A percentile compares a stretch with the other conserved stretches of the same genome.
These are phyloP conservation scores for Theretra japonica DNA, from an alignment of 2,888 invertebrate species.

Conservation along the genomic window DNA sequence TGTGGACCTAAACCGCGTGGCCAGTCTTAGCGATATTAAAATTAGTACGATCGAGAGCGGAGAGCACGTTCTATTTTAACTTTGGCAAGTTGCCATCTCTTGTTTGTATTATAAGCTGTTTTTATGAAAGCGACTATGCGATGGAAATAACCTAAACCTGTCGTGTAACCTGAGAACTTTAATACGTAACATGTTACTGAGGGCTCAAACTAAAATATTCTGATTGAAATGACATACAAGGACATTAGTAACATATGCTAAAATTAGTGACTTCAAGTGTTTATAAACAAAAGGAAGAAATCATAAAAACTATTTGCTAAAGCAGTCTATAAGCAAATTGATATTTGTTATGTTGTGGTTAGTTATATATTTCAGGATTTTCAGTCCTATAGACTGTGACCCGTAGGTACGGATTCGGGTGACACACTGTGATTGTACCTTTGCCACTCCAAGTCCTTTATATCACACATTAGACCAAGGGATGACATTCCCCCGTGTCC, in stretches of 20 bases:
- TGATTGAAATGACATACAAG: not conserved
- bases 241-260: not conserved
- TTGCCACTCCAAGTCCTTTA: slow-evolving; percentile 90
- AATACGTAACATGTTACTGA: slow-evolving; percentile 47
- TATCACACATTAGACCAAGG: slow-evolving; percentile 93
- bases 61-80: slow-evolving; percentile 78
- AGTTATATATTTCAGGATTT: slow-evolving; percentile 49
- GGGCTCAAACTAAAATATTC: slow-evolving; percentile 22
- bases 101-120: slow-evolving; percentile 85
- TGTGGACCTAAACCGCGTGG: slow-evolving; percentile 64
- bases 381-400: slow-evolving; percentile 61
- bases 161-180: slow-evolving; percentile 80
- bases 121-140: slow-evolving; percentile 84
- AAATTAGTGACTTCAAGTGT: slow-evolving; percentile 3
- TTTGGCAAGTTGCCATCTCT: slow-evolving; percentile 80
- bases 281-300: slow-evolving; percentile 37
- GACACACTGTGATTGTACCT: slow-evolving; percentile 82
- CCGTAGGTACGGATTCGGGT: slow-evolving; percentile 45
- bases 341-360: slow-evolving; percentile 51
- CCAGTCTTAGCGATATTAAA: slow-evolving; percentile 75
- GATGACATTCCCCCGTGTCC: slow-evolving; percentile 95
- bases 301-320: slow-evolving; percentile 58
- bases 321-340: slow-evolving; percentile 72
- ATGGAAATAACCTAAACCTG: slow-evolving; percentile 83
- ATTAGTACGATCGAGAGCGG: slow-evolving; percentile 80